These are phyloP conservation scores for Pseudococcus longispinus DNA, from an alignment of 2,888 invertebrate species.

Conservation along the genomic window DNA sequence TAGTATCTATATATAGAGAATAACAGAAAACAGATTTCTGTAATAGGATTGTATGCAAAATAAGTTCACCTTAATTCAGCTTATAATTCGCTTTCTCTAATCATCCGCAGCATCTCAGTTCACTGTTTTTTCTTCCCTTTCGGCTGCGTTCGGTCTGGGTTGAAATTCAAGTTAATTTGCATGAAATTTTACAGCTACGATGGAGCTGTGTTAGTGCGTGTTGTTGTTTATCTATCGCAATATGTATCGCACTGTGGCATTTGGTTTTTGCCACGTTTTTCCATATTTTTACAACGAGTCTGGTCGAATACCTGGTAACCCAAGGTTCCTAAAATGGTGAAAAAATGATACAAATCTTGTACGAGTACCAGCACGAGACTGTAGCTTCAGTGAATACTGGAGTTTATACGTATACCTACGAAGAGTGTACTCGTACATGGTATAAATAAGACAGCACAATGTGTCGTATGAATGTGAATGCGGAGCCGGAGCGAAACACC, in stretches of 20 bases:
- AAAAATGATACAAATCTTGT: neutral
- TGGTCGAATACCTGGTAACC: neutral
- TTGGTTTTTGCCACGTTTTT: neutral
- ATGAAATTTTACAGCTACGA: neutral
- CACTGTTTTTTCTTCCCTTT: neutral
- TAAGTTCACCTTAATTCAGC: conserved; percentile 34
- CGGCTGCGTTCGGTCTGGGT: neutral
- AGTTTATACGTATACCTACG: neutral
- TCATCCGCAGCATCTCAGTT: conserved; percentile 37
- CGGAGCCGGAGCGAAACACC: neutral
- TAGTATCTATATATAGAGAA: neutral
- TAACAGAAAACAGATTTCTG: conserved; percentile 41
- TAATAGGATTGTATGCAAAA: conserved; percentile 45
- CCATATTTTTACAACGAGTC: neutral
- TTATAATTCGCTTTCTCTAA: conserved; percentile 33
- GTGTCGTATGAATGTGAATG: neutral
- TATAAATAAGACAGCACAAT: neutral
- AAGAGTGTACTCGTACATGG: neutral
- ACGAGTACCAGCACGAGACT: neutral
- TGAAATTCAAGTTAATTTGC: neutral
- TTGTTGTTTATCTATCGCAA: neutral
- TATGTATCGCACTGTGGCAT: neutral
- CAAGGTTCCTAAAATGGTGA: neutral
- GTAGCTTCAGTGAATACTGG: neutral
- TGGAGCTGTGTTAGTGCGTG: neutral